Evolutionary conservation across 2,113 vertebrate genomes (phyloP).

Genomic region (Labrus mixtus): DNA sequence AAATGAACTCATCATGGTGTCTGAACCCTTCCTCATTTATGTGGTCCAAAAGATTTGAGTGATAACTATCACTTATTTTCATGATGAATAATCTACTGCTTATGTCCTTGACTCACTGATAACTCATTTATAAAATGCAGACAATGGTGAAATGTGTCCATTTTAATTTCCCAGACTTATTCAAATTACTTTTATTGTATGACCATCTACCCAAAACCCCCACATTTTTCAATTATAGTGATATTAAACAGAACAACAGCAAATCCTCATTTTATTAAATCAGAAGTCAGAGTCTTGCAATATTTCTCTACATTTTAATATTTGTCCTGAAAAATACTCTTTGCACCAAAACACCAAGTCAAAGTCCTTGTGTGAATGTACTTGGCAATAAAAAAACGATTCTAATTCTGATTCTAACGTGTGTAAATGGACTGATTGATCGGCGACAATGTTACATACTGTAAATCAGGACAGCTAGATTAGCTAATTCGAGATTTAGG

Average conservation of each 20-base stretch:
- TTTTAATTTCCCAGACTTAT: background rate
- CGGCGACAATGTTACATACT: too few relatives aligned
- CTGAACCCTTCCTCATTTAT: background rate
- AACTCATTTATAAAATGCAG: background rate
- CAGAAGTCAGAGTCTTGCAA: background rate
- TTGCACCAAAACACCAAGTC: too few relatives aligned
- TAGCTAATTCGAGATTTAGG: too few relatives aligned
- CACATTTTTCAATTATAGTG: background rate
- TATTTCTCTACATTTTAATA: background rate
- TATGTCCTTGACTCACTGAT: background rate
- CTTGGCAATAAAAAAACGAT: too few relatives aligned
- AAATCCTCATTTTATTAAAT: background rate
- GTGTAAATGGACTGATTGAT: too few relatives aligned
- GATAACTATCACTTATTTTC: background rate
- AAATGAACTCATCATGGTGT: constrained; percentile 19
- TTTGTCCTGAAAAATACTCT: too few relatives aligned
- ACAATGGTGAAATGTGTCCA: background rate
- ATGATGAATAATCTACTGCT: background rate
- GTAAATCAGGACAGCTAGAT: too few relatives aligned
- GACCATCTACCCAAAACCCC: background rate
- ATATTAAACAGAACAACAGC: constrained; percentile 1
- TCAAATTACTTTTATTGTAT: constrained; percentile 20
- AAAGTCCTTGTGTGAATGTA: too few relatives aligned
- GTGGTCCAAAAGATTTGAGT: background rate
- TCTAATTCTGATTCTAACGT: too few relatives aligned